These are phyloP conservation scores for Episyrphus balteatus DNA, from an alignment of 1,140 invertebrate species.

Conservation along the genomic window DNA sequence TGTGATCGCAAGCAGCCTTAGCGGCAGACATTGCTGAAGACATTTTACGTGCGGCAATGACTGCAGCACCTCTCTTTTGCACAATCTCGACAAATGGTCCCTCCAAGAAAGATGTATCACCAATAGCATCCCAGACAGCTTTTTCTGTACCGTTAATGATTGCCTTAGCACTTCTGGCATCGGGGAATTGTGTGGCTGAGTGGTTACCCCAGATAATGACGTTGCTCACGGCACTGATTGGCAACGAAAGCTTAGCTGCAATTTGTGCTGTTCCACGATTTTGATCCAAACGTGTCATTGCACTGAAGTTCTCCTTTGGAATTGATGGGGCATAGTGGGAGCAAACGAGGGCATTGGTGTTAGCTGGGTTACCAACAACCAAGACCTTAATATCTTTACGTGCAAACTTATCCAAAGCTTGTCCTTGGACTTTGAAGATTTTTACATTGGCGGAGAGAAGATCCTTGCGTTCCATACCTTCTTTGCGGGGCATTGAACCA, in stretches of 20 bases:
- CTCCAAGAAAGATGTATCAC: constrained; percentile 62
- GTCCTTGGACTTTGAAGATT: constrained; percentile 94
- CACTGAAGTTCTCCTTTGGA: constrained; percentile 92
- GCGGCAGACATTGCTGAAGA: constrained; percentile 98
- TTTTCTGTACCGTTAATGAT: constrained; percentile 40
- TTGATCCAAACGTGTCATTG: constrained; percentile 97
- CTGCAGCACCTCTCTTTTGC: constrained; percentile 93
- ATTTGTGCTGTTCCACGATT: constrained; percentile 86
- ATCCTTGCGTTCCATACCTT: constrained; percentile 99
- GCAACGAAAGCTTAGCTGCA: constrained; percentile 51
- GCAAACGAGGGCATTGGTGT: constrained; percentile 96
- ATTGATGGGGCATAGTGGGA: constrained; percentile 96
- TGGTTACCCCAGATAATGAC: constrained; percentile 99
- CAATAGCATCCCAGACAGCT: constrained; percentile 59
- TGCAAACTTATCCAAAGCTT: constrained; percentile 84
- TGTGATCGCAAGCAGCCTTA: constrained; percentile 96
- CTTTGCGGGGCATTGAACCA: constrained; percentile 94
- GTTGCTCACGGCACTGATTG: constrained; percentile 71
- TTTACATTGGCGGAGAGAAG: constrained; percentile 91
- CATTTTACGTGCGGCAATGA: constrained; percentile 95
- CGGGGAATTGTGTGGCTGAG: constrained; percentile 96
- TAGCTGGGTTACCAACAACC: constrained; percentile 98
- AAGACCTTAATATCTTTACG: constrained; percentile 92
- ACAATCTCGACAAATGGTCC: constrained; percentile 81
- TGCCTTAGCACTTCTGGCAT: constrained; percentile 78